Percentiles rank a stretch among this genome's conserved stretches.
Evolutionary conservation across 2,888 invertebrate species (phyloP).

Genomic region (Drosophila lacicola): DNA sequence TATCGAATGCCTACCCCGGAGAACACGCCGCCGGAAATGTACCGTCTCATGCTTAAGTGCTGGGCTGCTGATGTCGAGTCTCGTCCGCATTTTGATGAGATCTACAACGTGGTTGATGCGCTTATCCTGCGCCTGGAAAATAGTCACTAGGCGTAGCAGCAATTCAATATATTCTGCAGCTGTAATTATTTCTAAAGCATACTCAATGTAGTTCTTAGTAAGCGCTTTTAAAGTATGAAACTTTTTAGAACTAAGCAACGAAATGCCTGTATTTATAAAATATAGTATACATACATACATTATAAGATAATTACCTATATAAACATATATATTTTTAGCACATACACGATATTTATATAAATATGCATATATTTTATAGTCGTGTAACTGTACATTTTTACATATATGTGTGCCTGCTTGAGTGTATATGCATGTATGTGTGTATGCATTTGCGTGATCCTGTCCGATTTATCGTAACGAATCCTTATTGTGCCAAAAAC

Average conservation of each 20-base stretch:
- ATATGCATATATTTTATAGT: constrained; percentile 59
- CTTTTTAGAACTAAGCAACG: constrained; percentile 61
- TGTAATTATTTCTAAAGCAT: constrained; percentile 35
- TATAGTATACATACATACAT: constrained; percentile 38
- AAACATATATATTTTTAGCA: constrained; percentile 30
- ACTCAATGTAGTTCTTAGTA: constrained; percentile 59
- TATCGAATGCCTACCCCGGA: constrained; percentile 97
- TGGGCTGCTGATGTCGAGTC: constrained; percentile 97
- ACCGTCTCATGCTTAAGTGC: constrained; percentile 95
- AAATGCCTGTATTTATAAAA: constrained; percentile 77
- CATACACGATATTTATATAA: constrained; percentile 49
- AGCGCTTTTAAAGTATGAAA: constrained; percentile 74
- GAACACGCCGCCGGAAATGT: constrained; percentile 94
- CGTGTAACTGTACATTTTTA: constrained; percentile 61
- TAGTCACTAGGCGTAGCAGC: constrained; percentile 67
- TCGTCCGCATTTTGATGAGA: constrained; percentile 96
- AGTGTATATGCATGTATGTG: constrained; percentile 8
- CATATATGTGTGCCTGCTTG: constrained; percentile 34
- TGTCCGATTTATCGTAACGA: constrained; percentile 54
- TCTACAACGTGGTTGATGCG: constrained; percentile 91
- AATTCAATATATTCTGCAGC: constrained; percentile 8
- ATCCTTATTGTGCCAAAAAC: constrained; percentile 80
- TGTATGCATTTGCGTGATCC: constrained; percentile 32
- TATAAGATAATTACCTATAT: constrained; percentile 26
- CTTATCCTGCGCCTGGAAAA: constrained; percentile 85